phyloP scores from a whole-genome alignment of 2,113 vertebrate species.

The Amazona guildingii region DNA sequence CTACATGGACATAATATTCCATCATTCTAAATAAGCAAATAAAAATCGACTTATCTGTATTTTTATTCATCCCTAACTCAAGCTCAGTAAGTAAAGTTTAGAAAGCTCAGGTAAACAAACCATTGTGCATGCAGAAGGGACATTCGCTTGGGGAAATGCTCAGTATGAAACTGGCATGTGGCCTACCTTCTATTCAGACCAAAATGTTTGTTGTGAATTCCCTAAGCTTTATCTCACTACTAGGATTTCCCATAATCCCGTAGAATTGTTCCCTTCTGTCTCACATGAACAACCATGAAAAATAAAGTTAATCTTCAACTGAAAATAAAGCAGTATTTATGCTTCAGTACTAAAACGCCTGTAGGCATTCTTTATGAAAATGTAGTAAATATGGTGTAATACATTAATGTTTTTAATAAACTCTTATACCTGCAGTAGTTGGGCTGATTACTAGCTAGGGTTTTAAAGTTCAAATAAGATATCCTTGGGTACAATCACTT shows the following conservation, averaged over 20 bases:
- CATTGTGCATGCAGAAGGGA: not conserved
- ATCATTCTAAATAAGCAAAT: not conserved
- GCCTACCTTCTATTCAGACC: conserved; percentile 29
- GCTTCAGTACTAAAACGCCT: not conserved
- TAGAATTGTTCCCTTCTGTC: conserved; percentile 14
- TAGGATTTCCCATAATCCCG: conserved; percentile 46
- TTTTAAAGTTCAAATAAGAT: conserved; percentile 15
- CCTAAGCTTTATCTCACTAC: conserved; percentile 46
- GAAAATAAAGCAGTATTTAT: conserved; percentile 37
- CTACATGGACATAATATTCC: not conserved
- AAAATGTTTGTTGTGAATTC: conserved; percentile 43
- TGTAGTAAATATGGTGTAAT: not conserved
- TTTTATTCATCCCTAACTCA: not conserved
- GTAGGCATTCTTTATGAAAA: conserved; percentile 1
- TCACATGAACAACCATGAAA: not conserved
- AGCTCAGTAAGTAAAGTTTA: not conserved
- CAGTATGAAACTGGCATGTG: not conserved
- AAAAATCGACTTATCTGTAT: not conserved
- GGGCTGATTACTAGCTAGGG: not conserved
- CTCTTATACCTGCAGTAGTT: not conserved
- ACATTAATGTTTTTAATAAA: conserved; percentile 6
- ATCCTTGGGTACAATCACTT: not conserved
- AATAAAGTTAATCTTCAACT: conserved; percentile 41
- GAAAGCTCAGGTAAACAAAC: not conserved
- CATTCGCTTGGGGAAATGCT: conserved; percentile 29